Conservation (phyloP, 2,888 invertebrate species). For the Notodonta ziczac region DNA sequence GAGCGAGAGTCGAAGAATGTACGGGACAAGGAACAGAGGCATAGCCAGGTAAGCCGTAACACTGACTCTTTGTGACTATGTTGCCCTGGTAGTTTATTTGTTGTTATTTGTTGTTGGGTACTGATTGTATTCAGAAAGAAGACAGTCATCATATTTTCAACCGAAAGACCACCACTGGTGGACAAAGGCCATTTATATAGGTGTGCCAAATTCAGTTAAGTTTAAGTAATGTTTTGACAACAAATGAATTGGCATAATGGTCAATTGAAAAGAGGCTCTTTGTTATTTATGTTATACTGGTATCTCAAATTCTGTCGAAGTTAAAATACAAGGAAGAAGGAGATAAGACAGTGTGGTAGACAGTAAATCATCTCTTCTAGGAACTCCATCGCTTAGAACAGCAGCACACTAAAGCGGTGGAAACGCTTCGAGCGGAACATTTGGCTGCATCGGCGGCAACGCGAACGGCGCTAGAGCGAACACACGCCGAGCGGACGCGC, state of each 20-base stretch:
- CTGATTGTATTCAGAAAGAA: too few relatives aligned
- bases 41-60: slow-evolving; percentile 64
- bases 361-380: slow-evolving; percentile 40
- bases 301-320: background rate
- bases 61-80: slow-evolving; percentile 7
- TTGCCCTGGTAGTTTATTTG: background rate
- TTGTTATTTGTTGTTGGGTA: background rate
- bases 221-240: too few relatives aligned
- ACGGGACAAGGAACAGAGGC: slow-evolving; percentile 66
- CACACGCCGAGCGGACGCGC: slow-evolving; percentile 68
- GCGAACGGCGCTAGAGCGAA: slow-evolving; percentile 58
- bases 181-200: too few relatives aligned
- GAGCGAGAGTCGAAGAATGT: slow-evolving; percentile 74
- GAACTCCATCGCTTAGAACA: slow-evolving; percentile 60
- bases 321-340: background rate
- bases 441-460: slow-evolving; percentile 48
- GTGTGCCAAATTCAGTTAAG: too few relatives aligned
- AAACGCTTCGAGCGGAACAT: slow-evolving; percentile 56
- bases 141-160: too few relatives aligned
- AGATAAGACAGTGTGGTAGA: background rate
- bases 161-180: too few relatives aligned
- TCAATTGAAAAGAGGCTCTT: background rate
- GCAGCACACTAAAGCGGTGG: slow-evolving; percentile 58
- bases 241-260: too few relatives aligned
- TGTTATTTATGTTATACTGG: background rate